Conservation (phyloP, 2,113 vertebrate species). For the Oxyruncus cristatus region DNA sequence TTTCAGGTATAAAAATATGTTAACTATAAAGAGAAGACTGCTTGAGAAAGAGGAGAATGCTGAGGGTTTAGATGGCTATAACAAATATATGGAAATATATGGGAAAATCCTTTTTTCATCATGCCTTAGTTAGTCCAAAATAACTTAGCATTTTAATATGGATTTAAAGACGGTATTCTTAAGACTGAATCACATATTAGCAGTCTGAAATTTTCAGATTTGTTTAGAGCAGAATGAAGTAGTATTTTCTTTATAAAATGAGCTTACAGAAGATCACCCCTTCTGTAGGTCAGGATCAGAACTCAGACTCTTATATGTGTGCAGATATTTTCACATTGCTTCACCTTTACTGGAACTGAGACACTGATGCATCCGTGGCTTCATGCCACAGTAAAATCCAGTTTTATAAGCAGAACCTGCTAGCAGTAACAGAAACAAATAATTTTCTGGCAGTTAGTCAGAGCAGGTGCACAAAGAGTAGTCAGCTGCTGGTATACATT, state of each 20-base stretch:
- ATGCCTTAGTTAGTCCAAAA: background rate
- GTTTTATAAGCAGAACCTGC: background rate
- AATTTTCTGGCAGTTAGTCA: background rate
- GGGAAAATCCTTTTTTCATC: background rate
- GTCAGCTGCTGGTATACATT: background rate
- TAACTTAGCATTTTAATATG: background rate
- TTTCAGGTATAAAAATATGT: background rate
- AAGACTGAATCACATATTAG: background rate
- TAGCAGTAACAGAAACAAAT: background rate
- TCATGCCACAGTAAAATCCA: background rate
- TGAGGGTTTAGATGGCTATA: background rate
- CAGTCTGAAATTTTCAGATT: background rate
- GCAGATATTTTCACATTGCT: background rate
- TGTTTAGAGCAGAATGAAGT: background rate
- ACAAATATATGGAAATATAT: background rate
- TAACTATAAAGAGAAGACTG: background rate
- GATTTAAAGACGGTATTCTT: background rate
- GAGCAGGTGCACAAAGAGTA: conserved; percentile 26
- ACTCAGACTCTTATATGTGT: background rate
- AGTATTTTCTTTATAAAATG: background rate
- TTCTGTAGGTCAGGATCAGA: background rate
- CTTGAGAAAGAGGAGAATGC: background rate
- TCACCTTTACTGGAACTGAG: background rate
- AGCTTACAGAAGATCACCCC: background rate
- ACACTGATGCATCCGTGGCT: background rate